Evolutionary conservation across 2,888 invertebrate genomes (phyloP).

Genomic region (Blera fallax): DNA sequence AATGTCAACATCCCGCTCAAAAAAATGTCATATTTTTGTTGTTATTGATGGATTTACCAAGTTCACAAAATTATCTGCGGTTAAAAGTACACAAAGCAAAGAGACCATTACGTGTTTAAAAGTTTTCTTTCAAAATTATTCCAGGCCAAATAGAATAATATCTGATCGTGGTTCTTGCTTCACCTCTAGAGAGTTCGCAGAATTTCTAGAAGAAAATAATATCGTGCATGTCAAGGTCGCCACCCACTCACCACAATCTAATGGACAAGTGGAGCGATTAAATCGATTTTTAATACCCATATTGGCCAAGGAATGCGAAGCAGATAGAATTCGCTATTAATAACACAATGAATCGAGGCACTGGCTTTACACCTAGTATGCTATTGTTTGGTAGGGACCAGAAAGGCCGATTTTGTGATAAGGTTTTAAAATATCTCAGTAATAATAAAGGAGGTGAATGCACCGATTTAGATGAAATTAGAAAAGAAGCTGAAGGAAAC

Average conservation of each 20-base stretch:
- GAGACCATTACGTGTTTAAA: constrained; percentile 70
- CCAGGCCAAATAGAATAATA: not conserved
- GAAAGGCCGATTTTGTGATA: constrained; percentile 33
- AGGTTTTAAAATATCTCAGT: constrained; percentile 32
- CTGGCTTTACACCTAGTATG: constrained; percentile 11
- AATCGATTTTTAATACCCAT: constrained; percentile 31
- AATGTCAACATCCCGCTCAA: constrained; percentile 74
- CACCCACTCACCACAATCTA: not conserved
- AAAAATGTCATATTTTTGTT: constrained; percentile 77
- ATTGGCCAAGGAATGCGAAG: constrained; percentile 34
- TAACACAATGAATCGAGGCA: constrained; percentile 74
- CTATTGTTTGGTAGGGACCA: constrained; percentile 36
- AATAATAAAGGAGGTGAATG: constrained; percentile 12
- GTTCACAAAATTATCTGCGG: no score
- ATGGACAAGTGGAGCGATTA: constrained; percentile 27
- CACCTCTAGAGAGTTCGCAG: not conserved
- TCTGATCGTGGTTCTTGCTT: not conserved
- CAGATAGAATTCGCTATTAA: constrained; percentile 73
- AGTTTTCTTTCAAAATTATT: not conserved
- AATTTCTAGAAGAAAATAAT: constrained; percentile 71
- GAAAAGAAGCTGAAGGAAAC: constrained; percentile 37
- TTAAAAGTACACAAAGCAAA: constrained; percentile 1
- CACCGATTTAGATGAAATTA: constrained; percentile 15
- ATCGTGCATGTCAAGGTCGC: constrained; percentile 28
- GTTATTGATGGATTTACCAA: constrained; percentile 24